phyloP scores from a whole-genome alignment of 2,113 vertebrate genomes.

The Lipotes vexillifer region DNA sequence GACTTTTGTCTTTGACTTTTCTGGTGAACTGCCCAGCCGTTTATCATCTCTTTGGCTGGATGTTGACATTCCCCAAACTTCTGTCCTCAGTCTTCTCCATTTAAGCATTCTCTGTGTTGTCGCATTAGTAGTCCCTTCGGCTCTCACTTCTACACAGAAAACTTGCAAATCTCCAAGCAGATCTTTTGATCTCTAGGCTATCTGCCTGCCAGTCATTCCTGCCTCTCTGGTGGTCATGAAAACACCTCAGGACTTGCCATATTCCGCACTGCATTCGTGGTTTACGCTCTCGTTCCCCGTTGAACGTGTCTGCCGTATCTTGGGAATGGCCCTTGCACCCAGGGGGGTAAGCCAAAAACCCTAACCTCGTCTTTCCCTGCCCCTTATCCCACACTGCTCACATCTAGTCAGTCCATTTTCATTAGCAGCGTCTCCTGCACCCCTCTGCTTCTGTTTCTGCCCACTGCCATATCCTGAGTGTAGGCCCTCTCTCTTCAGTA shows the following conservation, averaged over 20 bases:
- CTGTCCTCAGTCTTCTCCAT: not conserved
- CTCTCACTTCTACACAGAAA: not conserved
- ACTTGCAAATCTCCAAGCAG: not conserved
- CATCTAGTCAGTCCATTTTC: accelerated
- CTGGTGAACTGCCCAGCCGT: not conserved
- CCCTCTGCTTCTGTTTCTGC: not conserved
- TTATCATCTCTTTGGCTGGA: not conserved
- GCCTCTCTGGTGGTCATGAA: not conserved
- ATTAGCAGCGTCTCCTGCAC: accelerated
- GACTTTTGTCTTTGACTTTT: not conserved
- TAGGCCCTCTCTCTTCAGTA: not conserved
- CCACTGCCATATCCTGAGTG: accelerated
- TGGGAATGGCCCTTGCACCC: not conserved
- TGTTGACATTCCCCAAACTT: not conserved
- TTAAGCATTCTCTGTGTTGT: not conserved
- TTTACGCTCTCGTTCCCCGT: not conserved
- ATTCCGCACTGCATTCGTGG: accelerated
- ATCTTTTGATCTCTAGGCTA: not conserved
- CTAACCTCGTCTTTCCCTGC: too few relatives aligned
- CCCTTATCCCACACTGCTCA: not conserved
- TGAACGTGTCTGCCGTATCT: accelerated
- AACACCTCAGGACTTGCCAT: not conserved
- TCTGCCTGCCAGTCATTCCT: not conserved
- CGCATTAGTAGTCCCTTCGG: not conserved
- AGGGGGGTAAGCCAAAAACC: not conserved